These are phyloP conservation scores for Isoperla grammatica DNA, from an alignment of 2,888 invertebrate genomes.

Conservation along the genomic window DNA sequence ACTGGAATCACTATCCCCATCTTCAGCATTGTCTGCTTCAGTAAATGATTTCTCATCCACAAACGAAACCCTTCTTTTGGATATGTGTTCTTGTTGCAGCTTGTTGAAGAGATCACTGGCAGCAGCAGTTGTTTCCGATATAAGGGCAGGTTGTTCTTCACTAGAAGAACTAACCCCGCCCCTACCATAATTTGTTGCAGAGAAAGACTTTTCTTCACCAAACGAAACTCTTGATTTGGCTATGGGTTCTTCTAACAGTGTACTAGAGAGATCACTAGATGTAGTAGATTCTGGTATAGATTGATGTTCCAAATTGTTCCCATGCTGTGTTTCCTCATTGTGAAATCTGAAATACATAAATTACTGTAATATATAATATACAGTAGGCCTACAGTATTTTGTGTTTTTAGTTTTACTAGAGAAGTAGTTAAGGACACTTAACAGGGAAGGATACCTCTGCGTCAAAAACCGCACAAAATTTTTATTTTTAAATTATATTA, in stretches of 20 bases:
- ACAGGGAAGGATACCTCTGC: too few relatives aligned
- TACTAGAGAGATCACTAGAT: too few relatives aligned
- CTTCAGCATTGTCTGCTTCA: background rate
- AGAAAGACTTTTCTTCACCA: background rate
- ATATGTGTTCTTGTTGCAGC: background rate
- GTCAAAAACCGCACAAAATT: too few relatives aligned
- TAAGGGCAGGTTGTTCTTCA: background rate
- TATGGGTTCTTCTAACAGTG: too few relatives aligned
- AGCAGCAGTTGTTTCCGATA: background rate
- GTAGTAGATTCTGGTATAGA: too few relatives aligned
- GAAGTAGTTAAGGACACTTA: too few relatives aligned
- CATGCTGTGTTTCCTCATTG: conserved; percentile 35
- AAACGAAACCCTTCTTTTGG: conserved; percentile 13
- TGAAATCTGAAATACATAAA: conserved; percentile 39
- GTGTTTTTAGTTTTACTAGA: too few relatives aligned
- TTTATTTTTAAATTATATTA: too few relatives aligned
- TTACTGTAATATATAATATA: background rate
- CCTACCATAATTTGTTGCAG: background rate
- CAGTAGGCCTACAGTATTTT: background rate
- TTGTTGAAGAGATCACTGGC: background rate
- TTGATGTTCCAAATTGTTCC: conserved; percentile 36
- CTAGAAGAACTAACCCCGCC: background rate
- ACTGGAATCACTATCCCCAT: conserved; percentile 11
- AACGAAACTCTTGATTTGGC: conserved; percentile 7
- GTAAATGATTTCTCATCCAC: conserved; percentile 7